These are phyloP conservation scores for Meteorus sp. DNA, from an alignment of 1,140 invertebrate genomes.

Conservation along the genomic window DNA sequence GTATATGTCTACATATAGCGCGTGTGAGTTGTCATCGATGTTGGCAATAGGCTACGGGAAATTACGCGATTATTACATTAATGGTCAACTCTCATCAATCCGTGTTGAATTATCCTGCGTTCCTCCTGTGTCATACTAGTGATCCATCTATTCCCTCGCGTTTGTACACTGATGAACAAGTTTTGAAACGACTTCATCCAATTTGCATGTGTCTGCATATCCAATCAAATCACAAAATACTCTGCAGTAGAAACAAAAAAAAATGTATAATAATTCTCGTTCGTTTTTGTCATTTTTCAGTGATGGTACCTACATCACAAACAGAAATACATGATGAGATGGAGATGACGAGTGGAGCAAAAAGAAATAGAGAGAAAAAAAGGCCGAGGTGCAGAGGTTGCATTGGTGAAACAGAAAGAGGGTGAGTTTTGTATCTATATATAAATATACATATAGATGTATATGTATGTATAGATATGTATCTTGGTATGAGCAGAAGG, in stretches of 20 bases:
- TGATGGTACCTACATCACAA: no score
- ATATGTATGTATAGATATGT: neutral
- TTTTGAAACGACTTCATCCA: neutral
- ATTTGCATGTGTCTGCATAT: neutral
- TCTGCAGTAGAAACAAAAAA: no score
- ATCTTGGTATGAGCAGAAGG: neutral
- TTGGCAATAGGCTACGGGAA: conserved; percentile 28
- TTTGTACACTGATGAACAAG: no score
- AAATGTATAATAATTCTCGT: no score
- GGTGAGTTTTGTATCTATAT: no score
- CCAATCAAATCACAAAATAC: neutral
- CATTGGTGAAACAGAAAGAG: no score
- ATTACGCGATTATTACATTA: conserved; percentile 33
- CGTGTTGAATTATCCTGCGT: conserved; percentile 17
- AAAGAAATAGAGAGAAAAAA: no score
- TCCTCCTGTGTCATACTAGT: conserved; percentile 11
- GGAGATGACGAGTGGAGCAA: no score
- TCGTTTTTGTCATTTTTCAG: no score
- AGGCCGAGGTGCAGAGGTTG: no score
- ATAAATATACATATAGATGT: neutral
- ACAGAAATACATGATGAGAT: no score
- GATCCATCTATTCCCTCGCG: neutral
- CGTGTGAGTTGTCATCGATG: conserved; percentile 14
- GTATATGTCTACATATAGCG: conserved; percentile 3
- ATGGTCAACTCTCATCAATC: conserved; percentile 25